Base-by-base conservation (phyloP, 2,113 vertebrate species). In the Tragelaphus imberbis region DNA sequence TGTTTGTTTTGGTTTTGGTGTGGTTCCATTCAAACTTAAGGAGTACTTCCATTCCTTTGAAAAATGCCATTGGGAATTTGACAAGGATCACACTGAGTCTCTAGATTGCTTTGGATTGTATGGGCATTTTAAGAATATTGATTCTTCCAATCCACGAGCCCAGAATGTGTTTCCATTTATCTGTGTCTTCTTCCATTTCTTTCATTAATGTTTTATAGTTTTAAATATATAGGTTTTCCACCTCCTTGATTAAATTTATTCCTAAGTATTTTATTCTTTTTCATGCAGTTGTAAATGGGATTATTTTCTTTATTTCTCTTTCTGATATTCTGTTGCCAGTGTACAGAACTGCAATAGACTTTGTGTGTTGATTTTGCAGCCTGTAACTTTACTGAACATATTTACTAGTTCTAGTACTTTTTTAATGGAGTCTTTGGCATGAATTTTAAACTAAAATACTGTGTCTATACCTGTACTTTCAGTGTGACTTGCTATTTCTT, bases 391-490 rank as follows among this genome's bases (percentile, higher is more conserved):
- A 56, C 28, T 75, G 27, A 75, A 56, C 51, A 44, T 75, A 44
- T 44, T 89, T 56, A 56, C 56, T 55, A 55, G 87, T 75, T 75
- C 88, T 56, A 63, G 63, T 3, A n/a, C 51, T 14, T 89, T 89
- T 88, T 75, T 75, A 82, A 17, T 47, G 36, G 53, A 79, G 28
- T 79, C 36, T 59, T 79, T 79, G 47, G 71, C n/a, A 94, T 84
- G 4, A 80, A 91, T 84, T 86, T 93, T 96, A 93, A 96, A 55
- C 63, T 77, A 75, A 88, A 89, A 89, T n/a, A 88, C 23, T 44
- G 61, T 92, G 49, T 47, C 23, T 85, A 15, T 36, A 51, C 13
- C 14, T 90, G 56, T 94, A 80, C 8, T 17, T 86, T 59, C 63
- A 79, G 49, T 94, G 33, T 80, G 40, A 86, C 71, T 91, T 91